Percentiles rank a stretch among this genome's conserved stretches.
Evolutionary conservation across 1,140 invertebrate species (phyloP).

Genomic region (Thalassaphorura encarpata): DNA sequence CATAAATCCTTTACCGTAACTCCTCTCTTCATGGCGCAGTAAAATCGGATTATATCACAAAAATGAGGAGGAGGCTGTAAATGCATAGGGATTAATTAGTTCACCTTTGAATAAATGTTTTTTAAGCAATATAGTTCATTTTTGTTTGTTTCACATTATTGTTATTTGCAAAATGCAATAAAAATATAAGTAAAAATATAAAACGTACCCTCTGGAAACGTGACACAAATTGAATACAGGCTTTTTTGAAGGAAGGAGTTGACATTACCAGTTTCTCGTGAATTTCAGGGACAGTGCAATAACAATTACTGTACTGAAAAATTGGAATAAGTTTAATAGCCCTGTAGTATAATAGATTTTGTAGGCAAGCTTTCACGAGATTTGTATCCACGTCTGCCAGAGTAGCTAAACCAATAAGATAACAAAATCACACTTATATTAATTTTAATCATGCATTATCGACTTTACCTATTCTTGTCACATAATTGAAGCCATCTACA

Average conservation of each 20-base stretch:
- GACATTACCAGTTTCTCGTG: slow-evolving; percentile 50
- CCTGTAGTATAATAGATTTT: slow-evolving; percentile 79
- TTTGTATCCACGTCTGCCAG: slow-evolving; percentile 85
- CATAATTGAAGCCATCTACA: slow-evolving; percentile 86
- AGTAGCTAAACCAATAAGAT: slow-evolving; percentile 44
- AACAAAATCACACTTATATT: too few relatives aligned
- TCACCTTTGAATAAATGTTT: not conserved
- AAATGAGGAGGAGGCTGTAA: slow-evolving; percentile 49
- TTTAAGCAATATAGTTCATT: too few relatives aligned
- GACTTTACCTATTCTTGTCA: slow-evolving; percentile 53
- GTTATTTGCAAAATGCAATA: not conserved
- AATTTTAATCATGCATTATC: too few relatives aligned
- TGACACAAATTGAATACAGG: slow-evolving; percentile 62
- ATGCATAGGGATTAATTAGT: slow-evolving; percentile 10
- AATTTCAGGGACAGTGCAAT: slow-evolving; percentile 73
- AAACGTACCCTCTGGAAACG: slow-evolving; percentile 39
- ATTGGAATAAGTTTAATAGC: slow-evolving; percentile 75
- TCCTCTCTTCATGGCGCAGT: slow-evolving; percentile 71
- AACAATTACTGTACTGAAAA: slow-evolving; percentile 89
- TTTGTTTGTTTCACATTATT: too few relatives aligned
- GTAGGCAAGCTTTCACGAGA: slow-evolving; percentile 85
- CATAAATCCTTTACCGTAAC: slow-evolving; percentile 76
- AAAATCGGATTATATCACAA: slow-evolving; percentile 66
- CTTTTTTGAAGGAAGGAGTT: slow-evolving; percentile 57
- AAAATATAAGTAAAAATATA: slow-evolving; percentile 1